A percentile compares a stretch with the other conserved stretches of the same genome.
Conservation (phyloP, 92 coral and sea anemone genomes). For the Hydrozoanthus gracilis region DNA sequence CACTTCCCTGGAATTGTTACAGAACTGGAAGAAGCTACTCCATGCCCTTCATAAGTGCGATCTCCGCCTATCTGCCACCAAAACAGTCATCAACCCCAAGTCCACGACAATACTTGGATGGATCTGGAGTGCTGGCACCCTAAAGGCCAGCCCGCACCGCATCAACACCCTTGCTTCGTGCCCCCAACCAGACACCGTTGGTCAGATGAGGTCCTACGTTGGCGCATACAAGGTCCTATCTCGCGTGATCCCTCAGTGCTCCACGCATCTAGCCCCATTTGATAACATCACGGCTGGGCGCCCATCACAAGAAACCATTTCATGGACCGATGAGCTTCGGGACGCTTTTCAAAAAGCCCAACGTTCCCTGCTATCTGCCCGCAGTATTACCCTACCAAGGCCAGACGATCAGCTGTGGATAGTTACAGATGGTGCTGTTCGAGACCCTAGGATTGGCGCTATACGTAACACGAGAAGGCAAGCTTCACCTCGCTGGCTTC, state of each 20-base stretch:
- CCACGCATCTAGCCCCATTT: slow-evolving; percentile 3
- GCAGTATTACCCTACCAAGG: slow-evolving; percentile 38
- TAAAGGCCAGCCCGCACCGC: slow-evolving; percentile 64
- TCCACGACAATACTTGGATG: slow-evolving; percentile 63
- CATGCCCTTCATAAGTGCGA: slow-evolving; percentile 68
- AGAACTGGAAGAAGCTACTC: slow-evolving; percentile 73
- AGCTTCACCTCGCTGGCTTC: slow-evolving; percentile 47
- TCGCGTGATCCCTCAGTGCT: slow-evolving; percentile 22
- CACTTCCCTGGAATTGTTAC: slow-evolving; percentile 66
- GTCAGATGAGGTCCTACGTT: slow-evolving; percentile 34
- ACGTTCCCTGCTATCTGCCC: slow-evolving; percentile 31
- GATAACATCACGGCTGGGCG: slow-evolving; percentile 1
- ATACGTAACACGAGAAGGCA: slow-evolving; percentile 44
- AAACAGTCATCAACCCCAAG: slow-evolving; percentile 63
- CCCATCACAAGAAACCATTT: slow-evolving; percentile 4
- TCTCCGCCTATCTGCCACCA: slow-evolving; percentile 67
- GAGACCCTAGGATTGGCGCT: slow-evolving; percentile 52
- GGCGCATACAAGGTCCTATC: slow-evolving; percentile 42
- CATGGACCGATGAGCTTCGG: not conserved
- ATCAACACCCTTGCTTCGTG: slow-evolving; percentile 63
- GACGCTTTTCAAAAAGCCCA: slow-evolving; percentile 12
- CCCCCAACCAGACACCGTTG: slow-evolving; percentile 46
- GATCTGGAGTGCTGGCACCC: slow-evolving; percentile 67
- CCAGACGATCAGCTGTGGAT: slow-evolving; percentile 59
- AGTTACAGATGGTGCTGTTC: slow-evolving; percentile 55